phyloP scores from a whole-genome alignment of 1,140 invertebrate species.

The Sycophaga agraensis region DNA sequence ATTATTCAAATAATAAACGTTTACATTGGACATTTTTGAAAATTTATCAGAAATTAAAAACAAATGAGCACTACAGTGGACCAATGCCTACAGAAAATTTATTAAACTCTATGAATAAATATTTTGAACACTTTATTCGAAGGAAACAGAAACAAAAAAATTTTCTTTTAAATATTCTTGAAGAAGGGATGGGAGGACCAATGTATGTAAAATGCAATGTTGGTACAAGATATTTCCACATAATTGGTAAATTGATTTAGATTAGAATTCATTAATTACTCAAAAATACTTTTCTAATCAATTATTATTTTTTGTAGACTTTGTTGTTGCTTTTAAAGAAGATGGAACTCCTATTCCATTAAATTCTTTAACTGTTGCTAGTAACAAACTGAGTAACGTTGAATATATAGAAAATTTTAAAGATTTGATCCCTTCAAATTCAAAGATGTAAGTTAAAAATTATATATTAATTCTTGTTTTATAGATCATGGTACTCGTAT shows the following conservation, averaged over 20 bases:
- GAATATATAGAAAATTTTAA: slow-evolving; percentile 8
- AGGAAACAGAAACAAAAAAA: neutral
- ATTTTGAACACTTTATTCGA: neutral
- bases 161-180: neutral
- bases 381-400: neutral
- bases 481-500: neutral
- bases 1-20: slow-evolving; percentile 4
- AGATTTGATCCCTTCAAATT: neutral
- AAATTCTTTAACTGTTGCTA: neutral
- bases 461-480: neutral
- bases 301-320: slow-evolving; percentile 4
- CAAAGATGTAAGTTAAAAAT: slow-evolving; percentile 5
- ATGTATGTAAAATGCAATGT: neutral
- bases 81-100: neutral
- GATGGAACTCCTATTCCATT: slow-evolving; percentile 5
- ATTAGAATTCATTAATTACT: neutral
- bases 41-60: slow-evolving; percentile 12
- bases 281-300: no score
- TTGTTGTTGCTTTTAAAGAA: neutral
- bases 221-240: neutral
- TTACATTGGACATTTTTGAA: slow-evolving; percentile 19
- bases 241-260: neutral
- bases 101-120: neutral
- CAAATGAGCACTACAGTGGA: neutral
- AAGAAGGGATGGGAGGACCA: neutral